Percentiles rank a stretch among this genome's conserved stretches.
Evolutionary conservation across 1,140 invertebrate genomes (phyloP).

Genomic region (Leptoteleia sp.): DNA sequence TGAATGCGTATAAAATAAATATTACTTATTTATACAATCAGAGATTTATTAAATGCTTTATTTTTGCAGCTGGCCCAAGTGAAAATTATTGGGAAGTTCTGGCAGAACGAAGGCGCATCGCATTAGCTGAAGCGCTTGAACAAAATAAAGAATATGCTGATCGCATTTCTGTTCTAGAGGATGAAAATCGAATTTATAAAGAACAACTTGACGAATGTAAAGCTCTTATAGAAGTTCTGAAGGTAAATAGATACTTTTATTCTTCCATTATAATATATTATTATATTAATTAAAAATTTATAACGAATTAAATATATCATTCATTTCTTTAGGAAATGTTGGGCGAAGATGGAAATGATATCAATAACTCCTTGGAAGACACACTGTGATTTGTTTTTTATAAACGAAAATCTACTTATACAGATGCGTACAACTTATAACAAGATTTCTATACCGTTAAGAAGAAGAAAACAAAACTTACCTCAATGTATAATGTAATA

Average conservation of each 20-base stretch:
- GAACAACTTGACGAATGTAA: constrained; percentile 86
- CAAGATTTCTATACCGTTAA: too few species aligned
- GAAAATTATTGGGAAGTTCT: constrained; percentile 86
- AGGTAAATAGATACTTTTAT: constrained; percentile 78
- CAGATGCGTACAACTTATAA: constrained; percentile 2
- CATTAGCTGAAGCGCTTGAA: constrained; percentile 84
- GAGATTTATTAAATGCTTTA: too few species aligned
- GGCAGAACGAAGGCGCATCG: constrained; percentile 84
- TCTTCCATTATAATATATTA: constrained; percentile 23
- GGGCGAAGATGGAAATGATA: constrained; percentile 75
- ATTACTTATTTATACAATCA: too few species aligned
- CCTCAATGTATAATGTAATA: neutral
- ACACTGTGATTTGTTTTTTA: constrained; percentile 23
- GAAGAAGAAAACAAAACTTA: neutral
- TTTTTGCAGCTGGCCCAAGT: constrained; percentile 83
- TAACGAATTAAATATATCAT: neutral
- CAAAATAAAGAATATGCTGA: constrained; percentile 84
- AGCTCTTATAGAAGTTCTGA: constrained; percentile 85
- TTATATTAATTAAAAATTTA: too few species aligned
- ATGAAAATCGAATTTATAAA: constrained; percentile 84
- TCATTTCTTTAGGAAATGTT: constrained; percentile 74
- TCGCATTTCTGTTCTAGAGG: constrained; percentile 82
- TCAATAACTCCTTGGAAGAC: constrained; percentile 78
- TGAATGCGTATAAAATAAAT: too few species aligned
- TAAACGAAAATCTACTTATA: constrained; percentile 8